Percentiles rank a stretch among this genome's conserved stretches.
Evolutionary conservation across 2,888 invertebrate species (phyloP).

Genomic region (Strigamia maritima): DNA sequence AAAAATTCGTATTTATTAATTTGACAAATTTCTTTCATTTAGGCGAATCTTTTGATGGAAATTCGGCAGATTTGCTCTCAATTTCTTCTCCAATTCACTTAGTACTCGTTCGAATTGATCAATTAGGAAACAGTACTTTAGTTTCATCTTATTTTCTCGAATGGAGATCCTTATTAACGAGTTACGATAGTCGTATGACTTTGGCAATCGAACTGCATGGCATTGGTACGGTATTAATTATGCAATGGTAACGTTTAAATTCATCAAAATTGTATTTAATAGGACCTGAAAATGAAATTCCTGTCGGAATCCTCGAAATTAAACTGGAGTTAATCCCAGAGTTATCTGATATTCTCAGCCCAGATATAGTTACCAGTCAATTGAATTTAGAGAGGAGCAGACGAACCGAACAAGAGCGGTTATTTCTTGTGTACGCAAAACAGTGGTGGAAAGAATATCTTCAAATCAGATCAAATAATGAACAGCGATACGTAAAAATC

Average conservation of each 20-base stretch:
- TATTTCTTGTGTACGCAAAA: conserved; percentile 54
- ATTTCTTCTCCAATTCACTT: conserved; percentile 37
- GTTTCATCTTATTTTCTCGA: conserved; percentile 38
- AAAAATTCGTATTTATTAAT: not conserved
- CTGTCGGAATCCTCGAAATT: conserved; percentile 42
- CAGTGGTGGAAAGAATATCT: conserved; percentile 55
- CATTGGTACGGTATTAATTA: conserved; percentile 9
- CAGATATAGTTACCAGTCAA: conserved; percentile 49
- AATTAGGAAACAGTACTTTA: not conserved
- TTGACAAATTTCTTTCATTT: not conserved
- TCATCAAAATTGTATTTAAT: not conserved
- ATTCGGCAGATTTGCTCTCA: conserved; percentile 12
- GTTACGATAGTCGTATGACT: not conserved
- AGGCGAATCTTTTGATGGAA: not conserved
- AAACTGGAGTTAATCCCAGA: conserved; percentile 50
- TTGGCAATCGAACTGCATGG: conserved; percentile 37
- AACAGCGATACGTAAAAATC: conserved; percentile 52
- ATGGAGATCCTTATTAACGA: conserved; percentile 38
- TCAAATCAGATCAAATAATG: conserved; percentile 50
- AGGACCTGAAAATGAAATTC: conserved; percentile 33
- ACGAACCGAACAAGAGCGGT: conserved; percentile 51
- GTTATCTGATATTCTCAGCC: conserved; percentile 46
- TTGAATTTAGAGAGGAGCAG: conserved; percentile 49
- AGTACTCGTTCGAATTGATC: conserved; percentile 34
- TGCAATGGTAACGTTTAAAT: not conserved